Evolutionary conservation across 2,113 vertebrate genomes (phyloP).

Genomic region (Greenwoodochromis staneri): DNA sequence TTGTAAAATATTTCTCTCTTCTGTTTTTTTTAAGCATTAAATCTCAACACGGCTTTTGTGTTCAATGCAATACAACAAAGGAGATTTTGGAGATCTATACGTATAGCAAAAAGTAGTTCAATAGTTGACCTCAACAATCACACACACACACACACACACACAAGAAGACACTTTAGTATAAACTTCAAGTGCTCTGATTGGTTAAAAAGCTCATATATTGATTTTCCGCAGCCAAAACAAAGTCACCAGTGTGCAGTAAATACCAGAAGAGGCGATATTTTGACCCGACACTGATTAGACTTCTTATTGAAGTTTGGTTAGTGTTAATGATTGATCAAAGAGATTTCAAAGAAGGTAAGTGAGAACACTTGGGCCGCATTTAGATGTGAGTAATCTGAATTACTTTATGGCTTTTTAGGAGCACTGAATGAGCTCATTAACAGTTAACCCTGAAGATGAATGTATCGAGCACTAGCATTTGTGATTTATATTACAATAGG

Average conservation of each 20-base stretch:
- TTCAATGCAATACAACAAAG: neutral
- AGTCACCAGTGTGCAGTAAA: constrained; percentile 66
- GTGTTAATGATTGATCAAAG: constrained; percentile 61
- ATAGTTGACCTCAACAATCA: neutral
- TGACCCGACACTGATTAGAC: constrained; percentile 37
- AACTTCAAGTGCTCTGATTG: neutral
- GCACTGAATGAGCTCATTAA: neutral
- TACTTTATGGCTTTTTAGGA: neutral
- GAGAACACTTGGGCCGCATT: neutral
- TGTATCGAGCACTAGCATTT: neutral
- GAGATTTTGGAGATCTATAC: neutral
- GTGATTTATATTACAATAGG: neutral
- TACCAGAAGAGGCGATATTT: constrained; percentile 52
- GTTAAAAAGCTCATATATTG: constrained; percentile 44
- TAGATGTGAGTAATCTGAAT: neutral
- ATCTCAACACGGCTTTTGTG: neutral
- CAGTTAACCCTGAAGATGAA: neutral
- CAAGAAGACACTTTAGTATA: neutral
- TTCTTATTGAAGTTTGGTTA: constrained; percentile 53
- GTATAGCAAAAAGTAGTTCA: neutral
- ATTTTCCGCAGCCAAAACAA: constrained; percentile 39
- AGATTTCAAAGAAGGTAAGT: constrained; percentile 30
- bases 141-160: neutral
- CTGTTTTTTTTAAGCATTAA: neutral
- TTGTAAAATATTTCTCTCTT: neutral